Percentiles rank a stretch among this genome's conserved stretches.
These are phyloP conservation scores for Apis dorsata DNA, from an alignment of 1,140 invertebrate genomes.

Conservation along the genomic window DNA sequence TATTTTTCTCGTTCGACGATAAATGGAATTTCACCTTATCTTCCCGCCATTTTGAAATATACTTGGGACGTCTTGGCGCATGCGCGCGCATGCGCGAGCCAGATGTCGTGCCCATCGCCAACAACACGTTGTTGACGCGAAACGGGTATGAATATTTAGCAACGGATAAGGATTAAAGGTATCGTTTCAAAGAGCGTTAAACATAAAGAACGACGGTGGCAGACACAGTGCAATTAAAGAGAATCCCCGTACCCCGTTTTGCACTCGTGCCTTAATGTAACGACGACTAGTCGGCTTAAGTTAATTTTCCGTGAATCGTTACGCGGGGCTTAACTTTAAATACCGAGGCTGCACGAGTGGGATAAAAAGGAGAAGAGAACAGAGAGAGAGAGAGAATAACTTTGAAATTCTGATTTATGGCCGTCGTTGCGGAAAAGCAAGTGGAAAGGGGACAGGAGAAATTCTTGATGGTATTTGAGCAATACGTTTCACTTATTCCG, in stretches of 20 bases:
- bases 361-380: not conserved
- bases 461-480: not conserved
- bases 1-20: no score
- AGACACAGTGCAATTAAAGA: slow-evolving; percentile 33
- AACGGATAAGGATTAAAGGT: not conserved
- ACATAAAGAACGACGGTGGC: slow-evolving; percentile 32
- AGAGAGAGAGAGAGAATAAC: not conserved
- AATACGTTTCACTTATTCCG: not conserved
- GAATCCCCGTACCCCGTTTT: slow-evolving; percentile 21
- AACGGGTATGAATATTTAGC: not conserved
- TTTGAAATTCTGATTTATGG: slow-evolving; percentile 19
- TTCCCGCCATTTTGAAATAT: no score
- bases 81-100: no score
- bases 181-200: slow-evolving; percentile 31
- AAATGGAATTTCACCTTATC: no score
- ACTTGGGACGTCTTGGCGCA: not conserved
- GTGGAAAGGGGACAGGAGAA: not conserved
- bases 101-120: not conserved
- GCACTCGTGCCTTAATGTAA: slow-evolving; percentile 39
- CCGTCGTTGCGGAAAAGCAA: not conserved
- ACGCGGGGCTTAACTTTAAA: slow-evolving; percentile 22
- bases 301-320: slow-evolving; percentile 53
- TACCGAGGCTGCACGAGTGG: not conserved
- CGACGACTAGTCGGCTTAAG: slow-evolving; percentile 31
- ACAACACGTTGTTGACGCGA: not conserved